Conservation (phyloP, 1,140 invertebrate species). For the Lucilia sericata region DNA sequence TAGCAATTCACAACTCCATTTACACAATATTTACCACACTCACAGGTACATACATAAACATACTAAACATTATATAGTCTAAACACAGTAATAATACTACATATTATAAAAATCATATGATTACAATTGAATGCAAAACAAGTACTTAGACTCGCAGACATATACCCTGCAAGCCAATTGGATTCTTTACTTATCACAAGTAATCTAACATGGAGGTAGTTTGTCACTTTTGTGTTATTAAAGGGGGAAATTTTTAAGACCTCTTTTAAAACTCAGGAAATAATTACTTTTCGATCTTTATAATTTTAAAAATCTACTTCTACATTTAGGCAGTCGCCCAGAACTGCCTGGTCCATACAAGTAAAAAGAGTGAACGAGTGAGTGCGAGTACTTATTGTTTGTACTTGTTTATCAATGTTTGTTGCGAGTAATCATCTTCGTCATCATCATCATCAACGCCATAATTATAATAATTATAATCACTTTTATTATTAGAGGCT, state of each 20-base stretch:
- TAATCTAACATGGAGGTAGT: too few species aligned
- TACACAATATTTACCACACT: constrained; percentile 11
- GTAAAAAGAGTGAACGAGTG: neutral
- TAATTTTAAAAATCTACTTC: too few species aligned
- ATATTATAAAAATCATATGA: neutral
- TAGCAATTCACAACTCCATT: neutral
- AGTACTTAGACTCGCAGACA: neutral
- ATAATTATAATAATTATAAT: neutral
- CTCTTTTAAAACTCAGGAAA: too few species aligned
- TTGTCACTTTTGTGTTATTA: too few species aligned
- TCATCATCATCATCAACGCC: neutral
- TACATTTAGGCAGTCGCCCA: too few species aligned
- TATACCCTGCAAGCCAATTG: neutral
- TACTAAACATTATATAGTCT: neutral
- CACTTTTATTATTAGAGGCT: neutral
- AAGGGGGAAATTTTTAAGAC: too few species aligned
- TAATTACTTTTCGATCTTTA: too few species aligned
- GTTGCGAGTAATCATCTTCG: neutral
- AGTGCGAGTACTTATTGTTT: neutral
- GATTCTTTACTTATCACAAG: too few species aligned
- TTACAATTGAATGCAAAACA: constrained; percentile 7
- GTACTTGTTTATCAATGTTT: neutral
- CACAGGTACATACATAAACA: neutral
- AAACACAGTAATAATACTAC: neutral
- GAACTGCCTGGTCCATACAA: too few species aligned